These are phyloP conservation scores for Pseudochirops corinnae DNA, from an alignment of 2,797 vertebrate genomes.

Conservation along the genomic window DNA sequence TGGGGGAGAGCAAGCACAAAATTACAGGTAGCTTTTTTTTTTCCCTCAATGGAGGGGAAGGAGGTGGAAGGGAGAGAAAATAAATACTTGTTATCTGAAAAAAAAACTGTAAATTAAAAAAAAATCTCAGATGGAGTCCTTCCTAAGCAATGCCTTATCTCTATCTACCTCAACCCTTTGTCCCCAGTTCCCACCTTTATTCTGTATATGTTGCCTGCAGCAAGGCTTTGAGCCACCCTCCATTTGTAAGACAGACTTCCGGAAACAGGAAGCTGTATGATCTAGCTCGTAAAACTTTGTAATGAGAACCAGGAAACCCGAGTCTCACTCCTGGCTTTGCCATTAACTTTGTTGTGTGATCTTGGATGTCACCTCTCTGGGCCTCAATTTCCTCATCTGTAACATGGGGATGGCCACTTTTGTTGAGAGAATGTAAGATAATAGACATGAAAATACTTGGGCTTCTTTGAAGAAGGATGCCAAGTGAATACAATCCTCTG, in stretches of 20 bases:
- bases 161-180: constrained; percentile 5
- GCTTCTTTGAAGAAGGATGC: constrained; percentile 13
- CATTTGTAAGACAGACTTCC: constrained; percentile 2
- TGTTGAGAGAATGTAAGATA: not conserved
- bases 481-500: constrained; percentile 1
- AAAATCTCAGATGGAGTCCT: not conserved
- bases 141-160: not conserved
- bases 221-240: constrained; percentile 3
- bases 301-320: not conserved
- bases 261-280: constrained; percentile 10
- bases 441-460: constrained; percentile 5
- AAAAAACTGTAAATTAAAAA: not conserved
- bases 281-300: constrained; percentile 9
- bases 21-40: not conserved
- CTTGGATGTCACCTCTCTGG: constrained; percentile 6
- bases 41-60: not conserved
- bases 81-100: constrained; percentile 12
- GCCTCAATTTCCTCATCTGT: constrained; percentile 10
- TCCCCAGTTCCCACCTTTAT: not conserved
- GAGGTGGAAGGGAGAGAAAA: constrained; percentile 10
- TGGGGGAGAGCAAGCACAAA: not conserved
- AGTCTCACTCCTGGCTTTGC: not conserved
- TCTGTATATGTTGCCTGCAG: not conserved
- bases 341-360: constrained; percentile 10
- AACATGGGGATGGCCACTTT: not conserved